Conservation (phyloP, 1,140 invertebrate species). For the Ruditapes philippinarum region DNA sequence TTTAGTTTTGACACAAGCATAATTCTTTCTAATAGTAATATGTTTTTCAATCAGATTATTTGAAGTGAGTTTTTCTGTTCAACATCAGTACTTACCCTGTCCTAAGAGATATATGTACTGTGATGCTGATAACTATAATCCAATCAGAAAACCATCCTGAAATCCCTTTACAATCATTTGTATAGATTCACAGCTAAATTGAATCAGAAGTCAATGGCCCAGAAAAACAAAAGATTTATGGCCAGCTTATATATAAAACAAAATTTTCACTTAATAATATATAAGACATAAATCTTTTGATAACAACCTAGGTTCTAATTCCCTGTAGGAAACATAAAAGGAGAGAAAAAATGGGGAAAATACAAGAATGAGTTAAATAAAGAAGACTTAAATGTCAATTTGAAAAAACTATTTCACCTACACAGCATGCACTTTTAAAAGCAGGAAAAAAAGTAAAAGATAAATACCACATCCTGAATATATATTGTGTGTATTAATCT, state of each 20-base stretch:
- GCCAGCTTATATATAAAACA: not conserved
- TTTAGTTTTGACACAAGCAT: constrained; percentile 55
- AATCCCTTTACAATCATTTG: too few relatives aligned
- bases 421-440: too few relatives aligned
- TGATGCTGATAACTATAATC: not conserved
- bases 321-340: too few relatives aligned
- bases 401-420: too few relatives aligned
- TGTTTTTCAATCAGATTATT: constrained; percentile 61
- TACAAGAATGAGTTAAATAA: too few relatives aligned
- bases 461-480: too few relatives aligned
- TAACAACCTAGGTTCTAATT: not conserved
- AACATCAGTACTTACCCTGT: constrained; percentile 27
- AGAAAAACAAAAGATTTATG: constrained; percentile 36
- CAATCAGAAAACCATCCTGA: not conserved
- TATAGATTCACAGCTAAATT: constrained; percentile 27
- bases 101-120: constrained; percentile 13
- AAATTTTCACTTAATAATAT: not conserved
- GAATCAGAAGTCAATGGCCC: constrained; percentile 11
- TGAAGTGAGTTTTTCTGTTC: constrained; percentile 50
- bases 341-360: too few relatives aligned
- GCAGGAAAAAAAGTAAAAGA: too few relatives aligned
- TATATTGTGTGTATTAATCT: not conserved
- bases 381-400: too few relatives aligned
- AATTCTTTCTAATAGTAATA: constrained; percentile 55
- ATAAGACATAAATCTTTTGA: not conserved